Conservation (phyloP, 1,140 invertebrate genomes). For the Berghia stephanieae region DNA sequence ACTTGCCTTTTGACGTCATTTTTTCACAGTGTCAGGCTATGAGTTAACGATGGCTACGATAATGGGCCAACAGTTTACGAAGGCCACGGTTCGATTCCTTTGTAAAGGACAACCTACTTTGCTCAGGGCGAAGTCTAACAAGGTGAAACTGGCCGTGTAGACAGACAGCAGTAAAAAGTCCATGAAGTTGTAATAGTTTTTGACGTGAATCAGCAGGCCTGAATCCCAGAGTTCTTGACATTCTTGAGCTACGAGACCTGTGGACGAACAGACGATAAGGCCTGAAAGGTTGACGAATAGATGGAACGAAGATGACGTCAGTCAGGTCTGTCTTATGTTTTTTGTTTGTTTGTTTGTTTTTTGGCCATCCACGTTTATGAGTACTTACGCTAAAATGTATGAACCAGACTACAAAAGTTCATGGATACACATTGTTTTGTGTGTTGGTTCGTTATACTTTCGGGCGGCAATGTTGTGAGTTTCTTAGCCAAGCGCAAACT, state of each 20-base stretch:
- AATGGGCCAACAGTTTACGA: not conserved
- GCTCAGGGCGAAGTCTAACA: conserved; percentile 44
- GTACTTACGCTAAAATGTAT: not conserved
- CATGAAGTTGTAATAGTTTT: conserved; percentile 59
- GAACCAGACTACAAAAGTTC: not conserved
- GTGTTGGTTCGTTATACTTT: no score
- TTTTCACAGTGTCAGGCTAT: no score
- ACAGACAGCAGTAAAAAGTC: conserved; percentile 50
- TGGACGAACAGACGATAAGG: not conserved
- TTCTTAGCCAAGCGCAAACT: no score
- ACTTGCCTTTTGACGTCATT: no score
- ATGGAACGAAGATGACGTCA: not conserved
- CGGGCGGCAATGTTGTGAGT: no score
- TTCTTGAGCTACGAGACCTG: conserved; percentile 49
- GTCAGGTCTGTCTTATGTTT: not conserved
- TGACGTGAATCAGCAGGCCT: conserved; percentile 51
- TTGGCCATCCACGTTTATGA: not conserved
- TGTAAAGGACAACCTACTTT: conserved; percentile 42
- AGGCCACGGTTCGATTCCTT: not conserved
- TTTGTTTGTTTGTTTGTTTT: not conserved
- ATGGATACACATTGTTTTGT: no score
- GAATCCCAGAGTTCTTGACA: conserved; percentile 56
- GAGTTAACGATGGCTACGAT: no score
- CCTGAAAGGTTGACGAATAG: not conserved
- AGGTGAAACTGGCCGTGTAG: conserved; percentile 47